Percentiles rank a stretch among this genome's conserved stretches.
Evolutionary conservation across 2,797 vertebrate species (phyloP).

Genomic region (Todus mexicanus): DNA sequence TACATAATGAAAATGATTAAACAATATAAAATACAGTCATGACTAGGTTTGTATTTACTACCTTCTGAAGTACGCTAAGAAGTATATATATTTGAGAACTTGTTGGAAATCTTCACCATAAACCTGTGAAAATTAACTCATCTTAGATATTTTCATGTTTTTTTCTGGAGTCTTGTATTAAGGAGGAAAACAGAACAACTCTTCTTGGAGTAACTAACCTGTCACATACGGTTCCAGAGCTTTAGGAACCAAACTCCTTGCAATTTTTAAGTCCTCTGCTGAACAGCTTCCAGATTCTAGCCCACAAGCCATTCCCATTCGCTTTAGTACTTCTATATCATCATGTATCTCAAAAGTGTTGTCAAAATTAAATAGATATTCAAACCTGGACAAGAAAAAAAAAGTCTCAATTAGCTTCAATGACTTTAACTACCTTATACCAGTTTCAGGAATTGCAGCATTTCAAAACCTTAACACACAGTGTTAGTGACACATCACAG

Average conservation of each 20-base stretch:
- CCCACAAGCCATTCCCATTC: constrained; percentile 99
- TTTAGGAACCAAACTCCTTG: constrained; percentile 94
- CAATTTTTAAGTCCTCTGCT: constrained; percentile 91
- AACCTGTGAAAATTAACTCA: background rate
- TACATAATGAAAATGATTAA: background rate
- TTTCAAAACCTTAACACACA: background rate
- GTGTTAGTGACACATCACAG: background rate
- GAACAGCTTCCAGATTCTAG: constrained; percentile 95
- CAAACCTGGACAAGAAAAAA: constrained; percentile 81
- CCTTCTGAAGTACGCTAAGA: background rate
- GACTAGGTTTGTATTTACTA: background rate
- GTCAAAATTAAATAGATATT: constrained; percentile 99
- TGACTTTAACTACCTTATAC: background rate
- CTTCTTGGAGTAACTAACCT: constrained; percentile 76
- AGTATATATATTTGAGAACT: background rate
- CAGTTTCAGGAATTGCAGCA: background rate
- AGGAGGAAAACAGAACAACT: background rate
- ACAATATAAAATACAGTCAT: background rate
- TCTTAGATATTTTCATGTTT: background rate
- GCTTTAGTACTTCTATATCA: constrained; percentile 97
- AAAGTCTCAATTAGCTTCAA: background rate
- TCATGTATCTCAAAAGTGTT: constrained; percentile 99
- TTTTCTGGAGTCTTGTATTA: background rate
- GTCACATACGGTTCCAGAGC: constrained; percentile 98
- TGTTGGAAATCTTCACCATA: background rate